Conservation (phyloP, 2,113 vertebrate species). For the Stigmatopora nigra region DNA sequence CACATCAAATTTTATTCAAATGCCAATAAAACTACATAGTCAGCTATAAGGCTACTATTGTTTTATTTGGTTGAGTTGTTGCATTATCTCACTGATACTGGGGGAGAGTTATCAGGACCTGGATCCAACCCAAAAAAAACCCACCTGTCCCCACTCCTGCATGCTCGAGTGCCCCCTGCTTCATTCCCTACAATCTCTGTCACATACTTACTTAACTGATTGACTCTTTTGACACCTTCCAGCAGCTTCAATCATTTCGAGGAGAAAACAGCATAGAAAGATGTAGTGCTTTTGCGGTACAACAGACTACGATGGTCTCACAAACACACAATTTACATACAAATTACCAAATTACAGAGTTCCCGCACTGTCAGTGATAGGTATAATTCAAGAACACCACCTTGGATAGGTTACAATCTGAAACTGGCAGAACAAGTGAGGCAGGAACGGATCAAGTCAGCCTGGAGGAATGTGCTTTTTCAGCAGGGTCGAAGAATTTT, state of each 20-base stretch:
- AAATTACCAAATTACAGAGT: conserved; percentile 63
- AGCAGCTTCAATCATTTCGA: conserved; percentile 42
- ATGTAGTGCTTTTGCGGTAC: conserved; percentile 30
- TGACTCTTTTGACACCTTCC: conserved; percentile 42
- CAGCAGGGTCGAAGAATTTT: conserved; percentile 59
- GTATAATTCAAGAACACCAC: conserved; percentile 51
- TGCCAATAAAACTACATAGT: conserved; percentile 38
- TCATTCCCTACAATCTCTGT: conserved; percentile 14
- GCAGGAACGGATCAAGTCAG: conserved; percentile 41
- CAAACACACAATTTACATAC: conserved; percentile 65
- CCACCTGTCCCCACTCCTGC: conserved; percentile 20
- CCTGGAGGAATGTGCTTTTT: conserved; percentile 54
- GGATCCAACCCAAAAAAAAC: conserved; percentile 44
- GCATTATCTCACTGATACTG: conserved; percentile 15
- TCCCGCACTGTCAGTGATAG: conserved; percentile 31
- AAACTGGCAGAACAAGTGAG: conserved; percentile 29
- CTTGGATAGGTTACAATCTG: conserved; percentile 27
- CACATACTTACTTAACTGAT: conserved; percentile 39
- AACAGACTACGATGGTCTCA: conserved; percentile 32
- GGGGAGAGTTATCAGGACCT: conserved; percentile 27
- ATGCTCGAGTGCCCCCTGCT: conserved; percentile 25
- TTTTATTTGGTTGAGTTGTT: conserved; percentile 38
- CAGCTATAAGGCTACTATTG: conserved; percentile 43
- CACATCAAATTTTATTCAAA: conserved; percentile 45
- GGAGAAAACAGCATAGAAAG: conserved; percentile 31